phyloP scores from a whole-genome alignment of 2,797 vertebrate genomes.

The Sparus aurata region DNA sequence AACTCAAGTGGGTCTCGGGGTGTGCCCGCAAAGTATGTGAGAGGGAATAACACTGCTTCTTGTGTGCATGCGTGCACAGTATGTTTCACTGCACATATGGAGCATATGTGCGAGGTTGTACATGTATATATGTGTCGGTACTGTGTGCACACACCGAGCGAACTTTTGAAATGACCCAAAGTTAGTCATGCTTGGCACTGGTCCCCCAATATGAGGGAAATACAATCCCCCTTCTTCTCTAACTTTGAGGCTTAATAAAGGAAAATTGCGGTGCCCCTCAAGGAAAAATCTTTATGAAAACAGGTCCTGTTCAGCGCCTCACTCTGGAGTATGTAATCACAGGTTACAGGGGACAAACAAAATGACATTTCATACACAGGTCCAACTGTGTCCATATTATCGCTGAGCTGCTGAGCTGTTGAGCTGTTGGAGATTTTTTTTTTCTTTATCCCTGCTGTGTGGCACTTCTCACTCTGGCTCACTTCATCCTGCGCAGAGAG shows the following conservation, averaged over 20 bases:
- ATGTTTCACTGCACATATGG: not conserved
- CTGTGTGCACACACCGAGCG: constrained; percentile 15
- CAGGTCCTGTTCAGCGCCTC: constrained; percentile 55
- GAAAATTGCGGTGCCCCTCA: constrained; percentile 66
- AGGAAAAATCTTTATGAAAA: constrained; percentile 61
- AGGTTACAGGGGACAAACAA: constrained; percentile 69
- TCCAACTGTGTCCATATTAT: constrained; percentile 44
- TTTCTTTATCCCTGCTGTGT: constrained; percentile 30
- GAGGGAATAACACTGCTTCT: constrained; percentile 18
- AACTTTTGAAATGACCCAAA: constrained; percentile 60
- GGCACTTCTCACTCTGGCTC: constrained; percentile 16
- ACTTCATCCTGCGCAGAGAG: constrained; percentile 20
- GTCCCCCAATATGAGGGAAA: constrained; percentile 66
- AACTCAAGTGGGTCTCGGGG: constrained; percentile 26
- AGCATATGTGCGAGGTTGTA: constrained; percentile 44
- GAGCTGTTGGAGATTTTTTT: constrained; percentile 27
- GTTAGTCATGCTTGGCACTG: constrained; percentile 75
- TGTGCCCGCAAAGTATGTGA: constrained; percentile 40
- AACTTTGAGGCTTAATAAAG: constrained; percentile 73
- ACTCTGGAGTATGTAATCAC: constrained; percentile 53
- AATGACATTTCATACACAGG: constrained; percentile 43
- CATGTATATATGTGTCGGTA: constrained; percentile 27
- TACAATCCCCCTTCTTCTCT: constrained; percentile 64
- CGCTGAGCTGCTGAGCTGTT: constrained; percentile 11
- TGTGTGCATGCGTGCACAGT: constrained; percentile 14